Base-by-base conservation (phyloP, 2,888 invertebrate species). In the Ferrisia virgata region DNA sequence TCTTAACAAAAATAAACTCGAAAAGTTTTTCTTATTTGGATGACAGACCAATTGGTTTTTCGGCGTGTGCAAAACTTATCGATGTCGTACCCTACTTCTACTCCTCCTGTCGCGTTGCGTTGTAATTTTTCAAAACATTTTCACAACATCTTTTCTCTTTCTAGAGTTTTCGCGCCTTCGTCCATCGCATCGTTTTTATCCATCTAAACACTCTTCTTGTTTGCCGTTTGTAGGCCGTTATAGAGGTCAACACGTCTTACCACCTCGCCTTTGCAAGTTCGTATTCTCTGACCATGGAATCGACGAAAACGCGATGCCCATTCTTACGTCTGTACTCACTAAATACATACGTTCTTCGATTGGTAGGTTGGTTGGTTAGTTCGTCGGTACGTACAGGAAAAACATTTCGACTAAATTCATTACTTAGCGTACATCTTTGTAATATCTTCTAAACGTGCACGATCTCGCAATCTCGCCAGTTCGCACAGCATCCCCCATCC, bases 21-120 rank as follows among this genome's bases (percentile, higher is more conserved):
- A 64, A 64, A 64, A 64, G 64, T 64, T 64, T 64, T 64, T 64
- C 64, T 64, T 64, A 64, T 28, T 64, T 64, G 64, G 64, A 64
- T 64, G 64, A 64, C 64, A 64, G 64, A 64, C 64, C 64, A 64
- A 64, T 64, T 64, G 64, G 64, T 64, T 64, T 53, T 64, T 64
- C 64, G 15, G 28, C 64, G 64, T 64, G 64, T 64, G 64, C 64
- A 64, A 64, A 64, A 64, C 64, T 64, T 64, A 64, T 64, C 64
- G 28, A 64, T 64, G 64, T 64, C 64, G 64, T 28, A 22, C 53
- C 53, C 53, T 28, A 22, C 53, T 22, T 22, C 9, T 9, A 0
- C 2, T 3, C 28, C 8, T 13, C 31, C 28, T 15, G 1, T 28
- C 64, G 2, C 58, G 2, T 2, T 3, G 22, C 1, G 9, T 15